Evolutionary conservation across 2,113 vertebrate genomes (phyloP).

Genomic region (Drymodes brunneopygia): DNA sequence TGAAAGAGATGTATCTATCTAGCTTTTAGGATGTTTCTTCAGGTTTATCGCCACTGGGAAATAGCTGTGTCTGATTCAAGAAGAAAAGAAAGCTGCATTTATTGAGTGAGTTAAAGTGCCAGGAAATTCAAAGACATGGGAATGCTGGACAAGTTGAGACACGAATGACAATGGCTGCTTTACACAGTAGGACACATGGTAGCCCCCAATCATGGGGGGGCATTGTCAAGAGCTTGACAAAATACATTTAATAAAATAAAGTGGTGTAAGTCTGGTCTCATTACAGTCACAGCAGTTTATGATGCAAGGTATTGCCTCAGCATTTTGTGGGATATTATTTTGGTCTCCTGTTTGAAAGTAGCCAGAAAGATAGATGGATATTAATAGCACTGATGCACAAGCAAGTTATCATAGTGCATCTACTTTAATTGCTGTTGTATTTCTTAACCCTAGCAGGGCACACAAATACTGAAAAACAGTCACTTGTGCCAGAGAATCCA

Average conservation of each 20-base stretch:
- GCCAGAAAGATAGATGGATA: not conserved
- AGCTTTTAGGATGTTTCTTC: slow-evolving; percentile 38
- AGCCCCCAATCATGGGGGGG: not conserved
- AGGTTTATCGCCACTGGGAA: slow-evolving; percentile 1
- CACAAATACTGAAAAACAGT: not conserved
- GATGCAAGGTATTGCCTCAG: not conserved
- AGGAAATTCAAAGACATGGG: not conserved
- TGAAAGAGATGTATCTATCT: slow-evolving; percentile 10
- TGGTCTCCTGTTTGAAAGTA: not conserved
- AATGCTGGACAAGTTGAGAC: not conserved
- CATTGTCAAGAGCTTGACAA: not conserved
- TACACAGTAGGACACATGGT: not conserved
- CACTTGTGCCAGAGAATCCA: not conserved
- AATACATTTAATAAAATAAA: not conserved
- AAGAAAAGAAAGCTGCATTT: slow-evolving; percentile 18
- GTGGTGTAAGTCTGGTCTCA: not conserved
- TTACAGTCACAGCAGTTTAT: not conserved
- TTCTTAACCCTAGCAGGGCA: not conserved
- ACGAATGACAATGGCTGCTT: not conserved
- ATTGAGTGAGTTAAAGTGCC: not conserved
- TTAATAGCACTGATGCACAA: not conserved
- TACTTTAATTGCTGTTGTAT: slow-evolving; percentile 9
- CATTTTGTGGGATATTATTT: not conserved
- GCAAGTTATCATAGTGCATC: slow-evolving; percentile 8
- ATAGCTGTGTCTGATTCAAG: not conserved